Evolutionary conservation across 2,888 invertebrate genomes (phyloP).

Genomic region (Portevinia maculata): DNA sequence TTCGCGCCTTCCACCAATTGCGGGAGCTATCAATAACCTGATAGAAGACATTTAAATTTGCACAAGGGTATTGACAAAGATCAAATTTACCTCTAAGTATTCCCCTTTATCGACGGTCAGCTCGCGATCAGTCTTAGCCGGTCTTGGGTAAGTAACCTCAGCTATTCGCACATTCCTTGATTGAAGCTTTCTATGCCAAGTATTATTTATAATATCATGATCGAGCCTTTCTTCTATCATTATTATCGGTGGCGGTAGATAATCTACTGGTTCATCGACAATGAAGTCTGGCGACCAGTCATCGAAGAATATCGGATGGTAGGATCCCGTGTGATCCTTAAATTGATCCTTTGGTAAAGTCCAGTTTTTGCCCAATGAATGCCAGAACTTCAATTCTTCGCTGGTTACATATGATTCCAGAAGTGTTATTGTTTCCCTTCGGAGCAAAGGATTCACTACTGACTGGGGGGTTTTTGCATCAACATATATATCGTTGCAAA

Average conservation of each 20-base stretch:
- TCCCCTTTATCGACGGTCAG: conserved; percentile 97
- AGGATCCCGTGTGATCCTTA: conserved; percentile 94
- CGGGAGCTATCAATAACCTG: conserved; percentile 97
- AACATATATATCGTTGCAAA: conserved; percentile 94
- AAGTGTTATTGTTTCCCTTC: conserved; percentile 95
- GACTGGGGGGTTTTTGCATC: conserved; percentile 91
- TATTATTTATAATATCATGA: conserved; percentile 79
- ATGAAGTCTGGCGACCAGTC: conserved; percentile 97
- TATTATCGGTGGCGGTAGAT: conserved; percentile 78
- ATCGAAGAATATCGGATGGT: conserved; percentile 98
- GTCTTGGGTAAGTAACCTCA: conserved; percentile 95
- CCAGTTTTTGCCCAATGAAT: conserved; percentile 98
- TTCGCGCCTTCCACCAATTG: conserved; percentile 99
- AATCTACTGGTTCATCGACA: conserved; percentile 89
- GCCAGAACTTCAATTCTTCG: conserved; percentile 98
- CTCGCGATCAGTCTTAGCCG: conserved; percentile 98
- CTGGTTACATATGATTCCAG: conserved; percentile 97
- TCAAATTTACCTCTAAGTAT: conserved; percentile 91
- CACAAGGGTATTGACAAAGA: not conserved
- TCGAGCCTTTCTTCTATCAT: conserved; percentile 75
- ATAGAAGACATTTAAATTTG: conserved; percentile 22
- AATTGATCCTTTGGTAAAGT: conserved; percentile 96
- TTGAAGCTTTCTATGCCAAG: conserved; percentile 88
- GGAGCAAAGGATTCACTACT: conserved; percentile 95
- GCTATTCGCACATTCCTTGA: conserved; percentile 89